phyloP scores from a whole-genome alignment of 2,113 vertebrate species.

The Trinectes maculatus region DNA sequence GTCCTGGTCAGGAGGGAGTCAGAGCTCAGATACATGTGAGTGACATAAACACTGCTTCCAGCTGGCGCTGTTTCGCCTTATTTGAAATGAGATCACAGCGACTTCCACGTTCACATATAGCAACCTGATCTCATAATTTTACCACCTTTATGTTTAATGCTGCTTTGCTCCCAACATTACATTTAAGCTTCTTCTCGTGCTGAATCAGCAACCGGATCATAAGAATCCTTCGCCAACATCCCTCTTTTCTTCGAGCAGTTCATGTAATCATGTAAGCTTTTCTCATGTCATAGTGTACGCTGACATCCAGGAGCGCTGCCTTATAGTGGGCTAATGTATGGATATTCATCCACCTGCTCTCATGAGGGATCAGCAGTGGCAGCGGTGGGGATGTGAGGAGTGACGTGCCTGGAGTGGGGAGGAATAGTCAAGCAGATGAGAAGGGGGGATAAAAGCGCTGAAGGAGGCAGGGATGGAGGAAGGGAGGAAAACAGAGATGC shows the following conservation, averaged over 20 bases:
- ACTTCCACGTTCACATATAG: no score
- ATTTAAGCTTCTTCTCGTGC: no score
- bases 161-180: no score
- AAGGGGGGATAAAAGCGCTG: constrained; percentile 2
- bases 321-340: constrained; percentile 33
- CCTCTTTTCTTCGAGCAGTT: no score
- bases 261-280: no score
- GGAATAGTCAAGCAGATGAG: constrained; percentile 21
- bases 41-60: constrained; percentile 1
- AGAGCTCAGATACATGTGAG: constrained; percentile 91
- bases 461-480: background rate
- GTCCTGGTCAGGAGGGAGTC: constrained; percentile 89
- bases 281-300: no score
- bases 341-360: constrained; percentile 63
- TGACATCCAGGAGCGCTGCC: no score
- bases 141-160: no score
- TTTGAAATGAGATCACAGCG: no score
- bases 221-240: no score
- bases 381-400: constrained; percentile 1
- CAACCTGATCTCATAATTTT: no score
- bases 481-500: background rate
- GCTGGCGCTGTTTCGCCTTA: background rate
- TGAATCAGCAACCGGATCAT: no score
- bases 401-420: constrained; percentile 31
- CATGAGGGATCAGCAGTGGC: constrained; percentile 34